Evolutionary conservation across 1,140 invertebrate genomes (phyloP).

Genomic region (Drosophila simulans): DNA sequence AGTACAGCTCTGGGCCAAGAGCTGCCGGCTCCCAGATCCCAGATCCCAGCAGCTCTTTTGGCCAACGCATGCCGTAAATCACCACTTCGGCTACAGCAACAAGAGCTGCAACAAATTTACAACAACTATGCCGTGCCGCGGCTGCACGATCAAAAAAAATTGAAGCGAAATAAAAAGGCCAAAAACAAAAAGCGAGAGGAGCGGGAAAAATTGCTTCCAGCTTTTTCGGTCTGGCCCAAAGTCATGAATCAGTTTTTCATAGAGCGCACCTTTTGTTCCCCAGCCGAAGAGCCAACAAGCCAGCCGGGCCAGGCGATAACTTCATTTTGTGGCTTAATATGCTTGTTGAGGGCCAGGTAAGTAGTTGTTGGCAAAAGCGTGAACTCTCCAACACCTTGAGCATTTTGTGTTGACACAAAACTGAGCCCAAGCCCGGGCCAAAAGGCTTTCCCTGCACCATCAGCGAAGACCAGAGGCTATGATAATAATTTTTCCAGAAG

Average conservation of each 20-base stretch:
- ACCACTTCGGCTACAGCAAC: constrained; percentile 65
- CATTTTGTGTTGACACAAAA: constrained; percentile 76
- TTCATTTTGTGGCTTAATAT: constrained; percentile 82
- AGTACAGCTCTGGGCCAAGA: constrained; percentile 13
- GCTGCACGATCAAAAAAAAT: constrained; percentile 63
- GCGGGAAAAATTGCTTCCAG: constrained; percentile 38
- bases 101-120: constrained; percentile 76
- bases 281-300: not conserved
- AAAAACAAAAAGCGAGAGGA: constrained; percentile 34
- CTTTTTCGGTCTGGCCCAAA: constrained; percentile 33
- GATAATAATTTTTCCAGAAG: constrained; percentile 74
- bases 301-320: constrained; percentile 58
- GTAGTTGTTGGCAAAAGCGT: constrained; percentile 71
- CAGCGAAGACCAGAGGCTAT: constrained; percentile 45
- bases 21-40: constrained; percentile 32
- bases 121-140: constrained; percentile 79
- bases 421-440: not conserved
- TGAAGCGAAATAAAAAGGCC: constrained; percentile 11
- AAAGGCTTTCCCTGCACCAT: constrained; percentile 55
- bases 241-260: constrained; percentile 82
- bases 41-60: constrained; percentile 26
- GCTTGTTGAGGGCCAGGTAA: constrained; percentile 77
- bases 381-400: constrained; percentile 79
- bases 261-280: constrained; percentile 67
- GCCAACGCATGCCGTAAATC: constrained; percentile 81